Base-by-base conservation (phyloP, 2,888 invertebrate genomes). In the Liodrosophila aerea region DNA sequence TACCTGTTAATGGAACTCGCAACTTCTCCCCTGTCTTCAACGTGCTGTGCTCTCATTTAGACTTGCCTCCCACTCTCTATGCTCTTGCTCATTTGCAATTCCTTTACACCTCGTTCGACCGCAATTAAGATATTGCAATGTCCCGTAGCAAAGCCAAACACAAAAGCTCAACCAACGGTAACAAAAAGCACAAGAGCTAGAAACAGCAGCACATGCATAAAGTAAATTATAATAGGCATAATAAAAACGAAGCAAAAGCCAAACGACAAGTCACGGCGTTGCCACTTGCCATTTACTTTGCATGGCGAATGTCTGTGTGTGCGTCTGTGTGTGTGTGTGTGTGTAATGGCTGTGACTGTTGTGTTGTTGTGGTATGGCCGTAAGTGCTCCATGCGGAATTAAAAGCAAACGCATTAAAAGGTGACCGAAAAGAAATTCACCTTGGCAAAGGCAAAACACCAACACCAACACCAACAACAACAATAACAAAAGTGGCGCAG, bases 181-280 rank as follows among this genome's bases (percentile, higher is more conserved):
- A 51, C 53, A 64, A 64, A 41, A 53, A 44, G 58, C 33, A 51
- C 41, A 37, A 60, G 54, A 37, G 39, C 16, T 9, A 18, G 22
- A 53, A 40, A 62, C 58, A 54, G 22, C 22, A 22, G 22, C 63
- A 64, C 64, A 77, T 66, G 83, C 85, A 85, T 82, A 85, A 82
- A 82, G 80, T 74, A 82, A 82, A 85, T 82, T 82, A 85, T 81
- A 84, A 81, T 81, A 81, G 84, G 84, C 81, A 81, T 78, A 81
- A 84, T 84, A 80, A 84, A 84, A 77, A 78, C 57, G 56, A 37
- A 51, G 71, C 70, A 67, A 74, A 74, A 81, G 65, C 61, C 71
- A 71, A 63, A 67, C 49, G 67, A 61, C 80, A 73, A 82, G 85
- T 84, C 82, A 81, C 64, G 70, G 52, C 50, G 50, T 70, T 75